Evolutionary conservation across 2,888 invertebrate species (phyloP), one percentile per base, ranked within the genome.

Genomic region (Idaea dimidiata): DNA sequence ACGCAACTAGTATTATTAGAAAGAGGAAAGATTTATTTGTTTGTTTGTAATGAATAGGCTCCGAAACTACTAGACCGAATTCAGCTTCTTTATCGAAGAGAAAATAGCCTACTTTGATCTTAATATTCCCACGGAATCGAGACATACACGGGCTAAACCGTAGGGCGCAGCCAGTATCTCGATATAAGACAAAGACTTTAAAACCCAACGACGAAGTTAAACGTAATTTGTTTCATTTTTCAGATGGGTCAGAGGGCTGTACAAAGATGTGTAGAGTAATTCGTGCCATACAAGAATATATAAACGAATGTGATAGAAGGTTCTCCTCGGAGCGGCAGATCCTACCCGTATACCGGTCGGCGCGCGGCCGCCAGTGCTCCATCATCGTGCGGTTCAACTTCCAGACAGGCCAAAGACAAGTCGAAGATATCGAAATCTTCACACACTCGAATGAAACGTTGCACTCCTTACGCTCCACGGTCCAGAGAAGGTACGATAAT

Each of bases 381-480:
- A 93, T 99, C 68, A 95, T 97, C 75, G 96, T 99, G 78, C 94
- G 98, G 77, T 91, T 90, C 77, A 91, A 89, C 79, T 96, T 99
- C 92, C 96, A 97, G 86, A 95, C 96, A 88, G 96, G 97, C 69
- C 96, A 96, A 81, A 95, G 97, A 78, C 96, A 97, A 74, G 94
- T 97, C 60, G 99, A 99, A 70, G 99, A 99, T 80, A 94, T 98
- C 74, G 99, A 99, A 84, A 91, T 99, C 66, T 96, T 95, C 82
- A 97, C 98, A 57, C 99, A 99, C 89, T 97, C 96, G 65, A 99
- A 99, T 86, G 98, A 99, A 83, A 98, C 98, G 3, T 93, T 99
- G 73, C 96, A 97, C 61, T 96, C 97, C 53, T 94, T 99, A 67
- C 94, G 98, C 71, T 93, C 97, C 64, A 95, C 95, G 75, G 95